Percentiles rank a stretch among this genome's conserved stretches.
phyloP scores from a whole-genome alignment of 2,113 vertebrate species.

The Ardeotis arabs region DNA sequence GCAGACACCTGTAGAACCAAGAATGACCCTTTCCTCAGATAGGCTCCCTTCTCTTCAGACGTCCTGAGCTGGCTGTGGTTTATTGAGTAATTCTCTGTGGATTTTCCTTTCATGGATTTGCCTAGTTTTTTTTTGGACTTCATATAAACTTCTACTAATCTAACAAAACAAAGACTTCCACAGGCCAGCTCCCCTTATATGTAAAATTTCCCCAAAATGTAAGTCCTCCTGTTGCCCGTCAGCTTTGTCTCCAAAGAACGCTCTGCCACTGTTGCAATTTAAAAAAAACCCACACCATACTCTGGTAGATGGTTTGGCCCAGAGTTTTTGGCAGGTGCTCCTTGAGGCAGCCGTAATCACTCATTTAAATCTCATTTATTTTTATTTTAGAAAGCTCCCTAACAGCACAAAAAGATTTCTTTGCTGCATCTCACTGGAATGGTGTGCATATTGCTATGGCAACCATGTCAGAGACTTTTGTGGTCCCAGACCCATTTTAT shows the following conservation, averaged over 20 bases:
- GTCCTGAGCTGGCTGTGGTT: background rate
- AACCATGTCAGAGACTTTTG: constrained; percentile 36
- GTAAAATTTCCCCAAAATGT: background rate
- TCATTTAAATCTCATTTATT: constrained; percentile 47
- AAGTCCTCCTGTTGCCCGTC: background rate
- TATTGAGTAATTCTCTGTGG: background rate
- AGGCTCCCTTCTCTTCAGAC: background rate
- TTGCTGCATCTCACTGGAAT: constrained; percentile 11
- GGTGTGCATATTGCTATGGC: constrained; percentile 43
- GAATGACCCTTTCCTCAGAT: background rate
- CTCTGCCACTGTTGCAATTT: background rate
- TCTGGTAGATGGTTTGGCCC: background rate
- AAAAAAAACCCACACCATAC: background rate
- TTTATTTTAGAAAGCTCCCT: constrained; percentile 36
- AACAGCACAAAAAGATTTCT: constrained; percentile 29
- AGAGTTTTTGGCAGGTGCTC: constrained; percentile 27
- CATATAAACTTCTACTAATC: background rate
- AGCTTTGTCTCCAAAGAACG: background rate
- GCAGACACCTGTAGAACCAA: background rate
- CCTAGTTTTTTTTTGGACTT: background rate
- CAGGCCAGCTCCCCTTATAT: background rate
- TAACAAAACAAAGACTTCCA: background rate
- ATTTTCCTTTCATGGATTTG: background rate
- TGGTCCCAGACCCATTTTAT: constrained; percentile 35
- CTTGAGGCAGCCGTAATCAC: background rate